A percentile compares a stretch with the other conserved stretches of the same genome.
Conservation (phyloP, 2,113 vertebrate genomes). For the Tragelaphus imberbis region DNA sequence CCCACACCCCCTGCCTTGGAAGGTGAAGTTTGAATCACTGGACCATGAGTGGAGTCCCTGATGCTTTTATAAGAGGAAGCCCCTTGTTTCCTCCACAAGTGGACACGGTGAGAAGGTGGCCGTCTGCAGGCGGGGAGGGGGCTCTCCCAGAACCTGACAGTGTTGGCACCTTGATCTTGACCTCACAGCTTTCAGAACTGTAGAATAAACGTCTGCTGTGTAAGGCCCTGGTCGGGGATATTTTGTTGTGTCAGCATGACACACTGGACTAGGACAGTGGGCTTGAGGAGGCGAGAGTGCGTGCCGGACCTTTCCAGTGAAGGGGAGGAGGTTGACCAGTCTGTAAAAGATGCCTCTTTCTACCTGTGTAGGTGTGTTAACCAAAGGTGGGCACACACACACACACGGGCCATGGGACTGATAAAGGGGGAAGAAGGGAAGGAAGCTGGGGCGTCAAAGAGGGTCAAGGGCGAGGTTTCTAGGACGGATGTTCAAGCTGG, state of each 20-base stretch:
- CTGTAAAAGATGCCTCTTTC: background rate
- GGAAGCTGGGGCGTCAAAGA: rapidly evolving
- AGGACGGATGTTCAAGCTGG: background rate
- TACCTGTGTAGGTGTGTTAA: background rate
- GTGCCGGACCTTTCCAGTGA: rapidly evolving
- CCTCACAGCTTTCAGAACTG: background rate
- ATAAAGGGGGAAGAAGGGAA: too few species aligned
- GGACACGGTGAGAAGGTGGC: background rate
- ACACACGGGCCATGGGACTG: rapidly evolving
- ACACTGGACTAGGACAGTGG: rapidly evolving
- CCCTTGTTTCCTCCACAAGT: rapidly evolving
- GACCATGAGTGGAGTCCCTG: background rate
- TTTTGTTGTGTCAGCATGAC: background rate
- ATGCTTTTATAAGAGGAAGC: background rate
- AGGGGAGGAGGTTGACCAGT: rapidly evolving
- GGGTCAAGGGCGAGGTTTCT: background rate
- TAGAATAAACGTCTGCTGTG: background rate
- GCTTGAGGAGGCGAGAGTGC: rapidly evolving
- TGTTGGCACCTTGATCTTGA: background rate
- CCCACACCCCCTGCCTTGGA: background rate
- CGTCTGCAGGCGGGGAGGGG: rapidly evolving
- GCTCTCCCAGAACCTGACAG: background rate
- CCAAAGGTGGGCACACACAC: rapidly evolving
- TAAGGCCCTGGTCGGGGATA: rapidly evolving
- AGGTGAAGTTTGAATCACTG: rapidly evolving